Evolutionary conservation across 2,888 invertebrate genomes (phyloP).

Genomic region (Cephus rjabovi): DNA sequence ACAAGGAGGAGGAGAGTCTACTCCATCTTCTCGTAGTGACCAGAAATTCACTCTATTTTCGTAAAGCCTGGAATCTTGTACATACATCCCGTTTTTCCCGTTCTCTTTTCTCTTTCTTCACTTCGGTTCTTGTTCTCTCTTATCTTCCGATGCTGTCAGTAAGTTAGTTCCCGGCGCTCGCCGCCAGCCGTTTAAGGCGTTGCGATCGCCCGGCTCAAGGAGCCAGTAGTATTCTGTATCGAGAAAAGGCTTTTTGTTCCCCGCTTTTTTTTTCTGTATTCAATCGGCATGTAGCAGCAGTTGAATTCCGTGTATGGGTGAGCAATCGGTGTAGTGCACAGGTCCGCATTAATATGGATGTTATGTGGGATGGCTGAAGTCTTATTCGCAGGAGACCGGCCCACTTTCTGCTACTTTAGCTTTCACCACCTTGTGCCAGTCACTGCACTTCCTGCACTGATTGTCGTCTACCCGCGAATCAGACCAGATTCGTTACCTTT

Average conservation of each 20-base stretch:
- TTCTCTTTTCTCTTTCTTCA: background rate
- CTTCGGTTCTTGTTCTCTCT: background rate
- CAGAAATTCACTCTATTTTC: background rate
- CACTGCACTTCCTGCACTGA: constrained; percentile 65
- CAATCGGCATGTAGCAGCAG: background rate
- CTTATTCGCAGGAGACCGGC: constrained; percentile 41
- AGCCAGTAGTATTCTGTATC: background rate
- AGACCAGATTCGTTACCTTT: constrained; percentile 24
- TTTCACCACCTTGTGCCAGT: constrained; percentile 61
- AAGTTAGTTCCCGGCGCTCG: background rate
- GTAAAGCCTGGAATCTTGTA: background rate
- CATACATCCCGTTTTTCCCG: background rate
- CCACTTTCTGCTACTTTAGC: constrained; percentile 59
- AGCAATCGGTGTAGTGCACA: background rate
- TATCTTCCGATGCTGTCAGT: background rate
- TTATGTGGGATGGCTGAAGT: constrained; percentile 47
- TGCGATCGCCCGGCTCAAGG: background rate
- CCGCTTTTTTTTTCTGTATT: background rate
- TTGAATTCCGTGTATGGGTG: background rate
- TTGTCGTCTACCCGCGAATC: constrained; percentile 50
- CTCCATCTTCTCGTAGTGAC: background rate
- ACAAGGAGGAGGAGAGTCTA: background rate
- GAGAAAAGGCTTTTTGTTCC: background rate
- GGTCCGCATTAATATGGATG: constrained; percentile 39
- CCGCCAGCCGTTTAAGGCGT: background rate